Base-by-base conservation (phyloP, 2,113 vertebrate species). In the Prolemur simus region DNA sequence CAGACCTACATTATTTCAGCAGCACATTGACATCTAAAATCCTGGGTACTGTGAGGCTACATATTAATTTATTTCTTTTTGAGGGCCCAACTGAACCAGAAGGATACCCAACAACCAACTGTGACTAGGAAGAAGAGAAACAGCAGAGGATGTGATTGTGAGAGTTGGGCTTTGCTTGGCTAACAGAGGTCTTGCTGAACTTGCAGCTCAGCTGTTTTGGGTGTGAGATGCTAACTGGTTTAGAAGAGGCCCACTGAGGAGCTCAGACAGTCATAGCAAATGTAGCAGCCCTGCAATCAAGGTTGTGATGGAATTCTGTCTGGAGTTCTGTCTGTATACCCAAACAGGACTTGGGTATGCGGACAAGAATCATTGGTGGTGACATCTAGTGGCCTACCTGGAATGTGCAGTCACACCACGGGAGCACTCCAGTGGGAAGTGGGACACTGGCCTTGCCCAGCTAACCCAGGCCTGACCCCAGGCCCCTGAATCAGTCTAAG, bases 341-440 rank as follows among this genome's bases (percentile, higher is more conserved):
- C 42, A 42, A 52, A 18, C 76, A 12, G 47, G 71, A 42, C 45
- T 18, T 83, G n/a, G 37, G 34, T 39, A 6, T n/a, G 6, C 54
- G 52, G 69, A 52, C 39, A 52, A 17, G 58, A 63, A 8, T 89
- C 77, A 10, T 0, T 34, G 42, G 39, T 94, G 93, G 94, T 47
- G 97, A 97, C 98, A 97, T 84, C 97, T 97, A 96, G 98, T 94
- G 98, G 95, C 89, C 13, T 6, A 42, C 77, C 34, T 87, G 87
- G 73, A 66, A 58, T 11, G 34, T 93, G 89, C 94, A 94, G 37
- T 32, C 85, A 63, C 17, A 71, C 66, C 77, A 5, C 60, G 6
- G 6, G 63, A 69, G 45, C 73, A 0, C 32, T 82, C 32, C 54
- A 9, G 56, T 5, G 87, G 45, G 20, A 66, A 84, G 83, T 20